Percentiles rank a stretch among this genome's conserved stretches.
These are phyloP conservation scores for Psittacus erithacus DNA, from an alignment of 2,113 vertebrate genomes.

Conservation along the genomic window DNA sequence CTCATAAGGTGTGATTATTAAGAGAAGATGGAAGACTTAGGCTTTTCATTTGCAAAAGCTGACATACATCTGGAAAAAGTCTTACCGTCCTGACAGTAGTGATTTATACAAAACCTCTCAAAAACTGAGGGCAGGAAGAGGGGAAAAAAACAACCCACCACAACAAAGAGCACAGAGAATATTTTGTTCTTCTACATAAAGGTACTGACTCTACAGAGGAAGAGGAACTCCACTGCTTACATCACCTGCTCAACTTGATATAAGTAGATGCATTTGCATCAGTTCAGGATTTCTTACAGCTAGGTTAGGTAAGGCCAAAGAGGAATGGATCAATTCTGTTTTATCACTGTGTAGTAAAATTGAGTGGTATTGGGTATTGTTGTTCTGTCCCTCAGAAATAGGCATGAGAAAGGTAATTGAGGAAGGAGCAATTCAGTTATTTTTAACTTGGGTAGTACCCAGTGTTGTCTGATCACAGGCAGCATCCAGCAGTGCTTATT, in stretches of 20 bases:
- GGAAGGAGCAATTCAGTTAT: background rate
- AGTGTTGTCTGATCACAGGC: background rate
- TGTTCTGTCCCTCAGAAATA: background rate
- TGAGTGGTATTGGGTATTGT: background rate
- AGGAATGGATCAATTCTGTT: background rate
- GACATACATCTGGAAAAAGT: background rate
- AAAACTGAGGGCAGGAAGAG: background rate
- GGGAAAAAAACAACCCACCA: rapidly evolving
- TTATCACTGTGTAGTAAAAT: background rate
- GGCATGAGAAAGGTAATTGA: background rate
- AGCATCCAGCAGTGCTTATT: background rate
- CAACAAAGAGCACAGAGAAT: background rate
- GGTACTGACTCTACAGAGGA: background rate
- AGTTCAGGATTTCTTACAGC: background rate
- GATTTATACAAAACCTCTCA: background rate
- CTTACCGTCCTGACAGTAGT: background rate
- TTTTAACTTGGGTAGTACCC: background rate
- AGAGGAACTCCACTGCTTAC: background rate
- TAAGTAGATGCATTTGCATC: background rate
- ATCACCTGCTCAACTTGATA: background rate
- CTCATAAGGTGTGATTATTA: background rate
- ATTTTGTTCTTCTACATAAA: background rate
- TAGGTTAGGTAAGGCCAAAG: background rate
- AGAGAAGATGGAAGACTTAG: background rate
- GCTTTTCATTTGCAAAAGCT: background rate